Evolutionary conservation across 2,113 vertebrate species (phyloP).

Genomic region (Saccopteryx leptura): DNA sequence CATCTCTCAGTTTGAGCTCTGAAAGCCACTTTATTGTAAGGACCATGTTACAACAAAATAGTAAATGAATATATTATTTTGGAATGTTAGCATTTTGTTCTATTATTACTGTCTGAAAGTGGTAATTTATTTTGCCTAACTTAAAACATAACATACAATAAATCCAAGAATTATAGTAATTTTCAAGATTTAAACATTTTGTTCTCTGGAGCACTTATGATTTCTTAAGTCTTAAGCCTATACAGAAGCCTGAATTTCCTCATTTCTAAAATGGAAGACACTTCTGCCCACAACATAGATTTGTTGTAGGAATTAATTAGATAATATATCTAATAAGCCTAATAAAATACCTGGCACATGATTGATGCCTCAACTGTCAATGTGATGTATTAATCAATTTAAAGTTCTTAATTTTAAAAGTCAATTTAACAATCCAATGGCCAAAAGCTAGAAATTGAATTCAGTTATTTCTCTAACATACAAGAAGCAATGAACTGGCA

Average conservation of each 20-base stretch:
- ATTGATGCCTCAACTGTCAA: background rate
- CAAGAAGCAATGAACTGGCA: background rate
- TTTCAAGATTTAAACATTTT: constrained; percentile 6
- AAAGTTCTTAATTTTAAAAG: background rate
- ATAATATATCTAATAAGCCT: background rate
- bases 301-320: background rate
- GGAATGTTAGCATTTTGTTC: background rate
- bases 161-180: background rate
- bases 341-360: background rate
- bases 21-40: background rate
- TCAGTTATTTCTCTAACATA: background rate
- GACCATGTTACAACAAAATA: background rate
- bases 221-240: background rate
- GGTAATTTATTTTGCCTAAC: background rate
- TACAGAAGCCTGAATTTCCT: background rate
- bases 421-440: background rate
- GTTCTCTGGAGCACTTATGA: background rate
- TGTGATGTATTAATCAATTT: background rate
- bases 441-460: background rate
- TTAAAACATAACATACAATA: background rate
- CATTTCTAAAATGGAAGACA: background rate
- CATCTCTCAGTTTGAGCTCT: background rate
- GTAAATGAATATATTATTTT: background rate
- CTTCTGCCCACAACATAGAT: background rate
- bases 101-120: background rate